These are phyloP conservation scores for Catamblyrhynchus diadema DNA, from an alignment of 2,797 vertebrate genomes.

Conservation along the genomic window DNA sequence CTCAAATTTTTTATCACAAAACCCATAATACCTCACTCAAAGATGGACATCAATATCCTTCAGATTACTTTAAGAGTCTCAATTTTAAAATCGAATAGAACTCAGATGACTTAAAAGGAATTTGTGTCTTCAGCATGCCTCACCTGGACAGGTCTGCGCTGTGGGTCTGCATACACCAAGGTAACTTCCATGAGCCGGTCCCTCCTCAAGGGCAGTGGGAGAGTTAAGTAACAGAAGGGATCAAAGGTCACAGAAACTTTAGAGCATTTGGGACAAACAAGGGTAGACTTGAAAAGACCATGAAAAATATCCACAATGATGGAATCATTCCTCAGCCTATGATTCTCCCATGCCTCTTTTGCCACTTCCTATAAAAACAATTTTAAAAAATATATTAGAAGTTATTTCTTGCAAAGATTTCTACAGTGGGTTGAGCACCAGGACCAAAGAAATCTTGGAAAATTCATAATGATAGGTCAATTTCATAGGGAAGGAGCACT, in stretches of 20 bases:
- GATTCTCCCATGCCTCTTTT: conserved; percentile 97
- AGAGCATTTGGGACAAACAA: conserved; percentile 94
- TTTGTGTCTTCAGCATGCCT: not conserved
- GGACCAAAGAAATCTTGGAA: not conserved
- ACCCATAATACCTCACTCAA: not conserved
- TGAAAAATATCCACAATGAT: conserved; percentile 99
- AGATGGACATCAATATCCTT: not conserved
- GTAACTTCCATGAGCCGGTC: conserved; percentile 93
- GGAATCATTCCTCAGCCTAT: conserved; percentile 95
- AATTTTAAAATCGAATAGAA: not conserved
- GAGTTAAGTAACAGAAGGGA: conserved; percentile 97
- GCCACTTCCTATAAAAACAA: conserved; percentile 88
- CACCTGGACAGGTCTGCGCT: conserved; percentile 87
- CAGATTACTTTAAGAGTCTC: not conserved
- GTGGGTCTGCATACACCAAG: conserved; percentile 87
- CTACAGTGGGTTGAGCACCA: not conserved
- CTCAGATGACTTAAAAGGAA: not conserved
- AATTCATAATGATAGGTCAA: not conserved
- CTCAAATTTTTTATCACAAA: not conserved
- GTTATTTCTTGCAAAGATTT: not conserved
- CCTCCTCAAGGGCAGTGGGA: conserved; percentile 95
- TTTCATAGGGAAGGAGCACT: not conserved
- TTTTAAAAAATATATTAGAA: not conserved
- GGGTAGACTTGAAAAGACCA: conserved; percentile 97
- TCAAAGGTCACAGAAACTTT: conserved; percentile 98